Percentiles rank a stretch among this genome's conserved stretches.
Conservation (phyloP, 1,140 invertebrate genomes). For the Ceratosolen solmsi region DNA sequence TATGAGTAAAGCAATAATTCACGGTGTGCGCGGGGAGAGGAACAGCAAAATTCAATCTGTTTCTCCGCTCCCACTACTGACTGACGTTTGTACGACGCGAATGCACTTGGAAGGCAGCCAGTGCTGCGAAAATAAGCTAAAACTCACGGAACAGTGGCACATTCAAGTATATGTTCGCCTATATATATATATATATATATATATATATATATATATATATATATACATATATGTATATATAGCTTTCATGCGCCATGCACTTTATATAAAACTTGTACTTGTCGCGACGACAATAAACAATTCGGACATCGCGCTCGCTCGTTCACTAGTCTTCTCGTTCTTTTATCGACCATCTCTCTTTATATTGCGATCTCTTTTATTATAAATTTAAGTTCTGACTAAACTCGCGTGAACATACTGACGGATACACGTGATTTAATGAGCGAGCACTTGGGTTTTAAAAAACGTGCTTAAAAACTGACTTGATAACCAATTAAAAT, state of each 20-base stretch:
- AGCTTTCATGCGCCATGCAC: constrained; percentile 5
- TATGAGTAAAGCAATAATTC: constrained; percentile 29
- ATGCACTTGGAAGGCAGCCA: constrained; percentile 41
- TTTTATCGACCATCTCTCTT: constrained; percentile 2
- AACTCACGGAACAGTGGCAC: constrained; percentile 38
- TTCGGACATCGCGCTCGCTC: constrained; percentile 21
- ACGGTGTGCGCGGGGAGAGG: not conserved
- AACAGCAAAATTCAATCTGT: constrained; percentile 9
- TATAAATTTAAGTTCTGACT: constrained; percentile 44
- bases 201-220: too few relatives aligned
- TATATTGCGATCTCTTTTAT: constrained; percentile 41
- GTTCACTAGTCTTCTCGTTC: not conserved
- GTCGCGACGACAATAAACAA: constrained; percentile 39
- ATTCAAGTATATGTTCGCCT: not conserved
- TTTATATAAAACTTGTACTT: constrained; percentile 41
- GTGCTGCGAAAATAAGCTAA: constrained; percentile 41
- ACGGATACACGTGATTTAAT: not conserved
- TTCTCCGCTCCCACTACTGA: not conserved
- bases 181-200: too few relatives aligned
- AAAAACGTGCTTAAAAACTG: not conserved
- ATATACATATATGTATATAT: too few relatives aligned
- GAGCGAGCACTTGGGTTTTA: not conserved
- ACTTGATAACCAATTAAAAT: not conserved
- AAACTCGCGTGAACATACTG: not conserved
- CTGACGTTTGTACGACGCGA: constrained; percentile 36